Conservation (phyloP, 2,888 invertebrate genomes). For the Dicycla oo region DNA sequence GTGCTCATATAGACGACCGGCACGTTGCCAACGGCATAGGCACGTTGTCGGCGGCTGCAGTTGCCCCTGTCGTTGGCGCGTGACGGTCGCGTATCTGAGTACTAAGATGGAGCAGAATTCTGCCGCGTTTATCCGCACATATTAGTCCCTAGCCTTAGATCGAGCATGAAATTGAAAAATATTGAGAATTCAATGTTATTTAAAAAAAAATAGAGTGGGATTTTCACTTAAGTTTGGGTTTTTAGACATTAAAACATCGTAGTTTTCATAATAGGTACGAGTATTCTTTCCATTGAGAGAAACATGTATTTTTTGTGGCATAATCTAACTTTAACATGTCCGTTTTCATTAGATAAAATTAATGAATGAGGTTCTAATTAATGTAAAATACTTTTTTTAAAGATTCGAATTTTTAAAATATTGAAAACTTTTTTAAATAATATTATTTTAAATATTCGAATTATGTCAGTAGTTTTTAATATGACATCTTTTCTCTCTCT, state of each 20-base stretch:
- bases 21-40: no score
- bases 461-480: slow-evolving; percentile 1
- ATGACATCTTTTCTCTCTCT: slow-evolving; percentile 1
- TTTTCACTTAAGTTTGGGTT: no score
- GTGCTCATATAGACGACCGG: no score
- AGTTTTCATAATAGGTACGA: neutral
- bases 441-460: slow-evolving; percentile 46
- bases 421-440: neutral
- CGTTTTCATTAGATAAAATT: slow-evolving; percentile 9
- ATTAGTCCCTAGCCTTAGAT: neutral
- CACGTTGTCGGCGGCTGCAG: no score
- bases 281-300: neutral
- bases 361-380: slow-evolving; percentile 19
- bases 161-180: slow-evolving; percentile 29
- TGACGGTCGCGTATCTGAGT: no score
- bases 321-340: slow-evolving; percentile 49
- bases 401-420: slow-evolving; percentile 28
- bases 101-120: neutral
- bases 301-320: slow-evolving; percentile 33
- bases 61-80: no score
- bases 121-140: neutral
- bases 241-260: neutral
- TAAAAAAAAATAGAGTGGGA: neutral
- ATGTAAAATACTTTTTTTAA: slow-evolving; percentile 10
- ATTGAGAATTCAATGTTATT: slow-evolving; percentile 4